A percentile compares a stretch with the other conserved stretches of the same genome.
These are phyloP conservation scores for Drosophila elegans DNA, from an alignment of 1,140 invertebrate genomes.

Conservation along the genomic window DNA sequence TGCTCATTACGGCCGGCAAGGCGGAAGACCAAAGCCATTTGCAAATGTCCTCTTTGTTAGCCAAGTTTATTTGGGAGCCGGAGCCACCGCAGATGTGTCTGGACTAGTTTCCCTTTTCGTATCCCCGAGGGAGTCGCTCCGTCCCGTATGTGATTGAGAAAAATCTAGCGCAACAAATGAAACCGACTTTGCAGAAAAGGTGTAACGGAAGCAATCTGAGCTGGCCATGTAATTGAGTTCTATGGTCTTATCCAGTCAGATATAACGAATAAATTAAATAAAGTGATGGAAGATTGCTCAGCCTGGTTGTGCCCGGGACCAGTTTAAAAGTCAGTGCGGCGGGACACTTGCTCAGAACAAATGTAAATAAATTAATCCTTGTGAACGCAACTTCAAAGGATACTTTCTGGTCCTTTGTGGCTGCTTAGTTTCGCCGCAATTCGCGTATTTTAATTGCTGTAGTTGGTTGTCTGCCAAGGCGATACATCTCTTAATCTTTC, in stretches of 20 bases:
- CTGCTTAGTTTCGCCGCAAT: constrained; percentile 43
- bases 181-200: constrained; percentile 59
- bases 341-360: constrained; percentile 33
- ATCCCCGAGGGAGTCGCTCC: constrained; percentile 16
- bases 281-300: constrained; percentile 47
- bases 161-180: constrained; percentile 83
- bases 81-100: constrained; percentile 42
- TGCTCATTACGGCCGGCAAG: constrained; percentile 67
- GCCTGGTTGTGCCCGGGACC: constrained; percentile 48
- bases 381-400: constrained; percentile 64
- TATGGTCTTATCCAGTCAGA: constrained; percentile 44
- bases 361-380: constrained; percentile 68
- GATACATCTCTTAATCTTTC: neutral
- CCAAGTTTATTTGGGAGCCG: constrained; percentile 54
- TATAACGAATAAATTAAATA: constrained; percentile 63
- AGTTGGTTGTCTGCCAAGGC: constrained; percentile 66
- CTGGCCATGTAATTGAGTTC: constrained; percentile 48
- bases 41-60: constrained; percentile 73
- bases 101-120: constrained; percentile 65
- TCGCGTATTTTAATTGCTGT: constrained; percentile 67
- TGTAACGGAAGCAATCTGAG: constrained; percentile 46
- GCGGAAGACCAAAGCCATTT: constrained; percentile 72
- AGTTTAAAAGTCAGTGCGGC: constrained; percentile 26
- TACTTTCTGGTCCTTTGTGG: constrained; percentile 36
- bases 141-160: constrained; percentile 73